Evolutionary conservation across 2,888 invertebrate genomes (phyloP).

Genomic region (Eledone cirrhosa): DNA sequence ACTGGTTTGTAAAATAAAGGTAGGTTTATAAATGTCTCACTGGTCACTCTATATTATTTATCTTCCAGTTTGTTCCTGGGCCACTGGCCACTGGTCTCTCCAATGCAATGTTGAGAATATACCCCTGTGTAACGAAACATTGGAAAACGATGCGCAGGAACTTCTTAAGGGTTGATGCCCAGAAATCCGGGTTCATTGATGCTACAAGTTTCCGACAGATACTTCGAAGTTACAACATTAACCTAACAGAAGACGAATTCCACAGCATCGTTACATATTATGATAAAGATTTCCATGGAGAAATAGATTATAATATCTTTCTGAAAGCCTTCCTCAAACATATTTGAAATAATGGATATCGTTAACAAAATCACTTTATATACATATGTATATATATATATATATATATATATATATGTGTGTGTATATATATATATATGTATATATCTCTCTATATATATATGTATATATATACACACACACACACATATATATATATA

Average conservation of each 20-base stretch:
- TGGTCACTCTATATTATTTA: neutral
- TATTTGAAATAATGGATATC: constrained; percentile 35
- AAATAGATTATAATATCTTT: constrained; percentile 62
- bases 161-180: constrained; percentile 52
- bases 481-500: too few relatives aligned
- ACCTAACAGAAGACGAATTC: constrained; percentile 63
- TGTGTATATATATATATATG: too few relatives aligned
- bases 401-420: too few relatives aligned
- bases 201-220: constrained; percentile 56
- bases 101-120: constrained; percentile 51
- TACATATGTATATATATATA: too few relatives aligned
- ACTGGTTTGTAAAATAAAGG: too few relatives aligned
- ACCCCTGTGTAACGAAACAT: constrained; percentile 51
- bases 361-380: too few relatives aligned
- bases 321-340: constrained; percentile 53
- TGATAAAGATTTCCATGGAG: constrained; percentile 55
- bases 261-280: constrained; percentile 57
- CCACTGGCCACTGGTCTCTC: constrained; percentile 30
- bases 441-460: too few relatives aligned
- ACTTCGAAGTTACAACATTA: constrained; percentile 57
- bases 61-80: constrained; percentile 26
- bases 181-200: constrained; percentile 47
- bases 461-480: too few relatives aligned
- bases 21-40: too few relatives aligned
- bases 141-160: constrained; percentile 64